Percentiles rank a stretch among this genome's conserved stretches.
phyloP scores from a whole-genome alignment of 1,140 invertebrate species.

The Geopemphigus sp. region DNA sequence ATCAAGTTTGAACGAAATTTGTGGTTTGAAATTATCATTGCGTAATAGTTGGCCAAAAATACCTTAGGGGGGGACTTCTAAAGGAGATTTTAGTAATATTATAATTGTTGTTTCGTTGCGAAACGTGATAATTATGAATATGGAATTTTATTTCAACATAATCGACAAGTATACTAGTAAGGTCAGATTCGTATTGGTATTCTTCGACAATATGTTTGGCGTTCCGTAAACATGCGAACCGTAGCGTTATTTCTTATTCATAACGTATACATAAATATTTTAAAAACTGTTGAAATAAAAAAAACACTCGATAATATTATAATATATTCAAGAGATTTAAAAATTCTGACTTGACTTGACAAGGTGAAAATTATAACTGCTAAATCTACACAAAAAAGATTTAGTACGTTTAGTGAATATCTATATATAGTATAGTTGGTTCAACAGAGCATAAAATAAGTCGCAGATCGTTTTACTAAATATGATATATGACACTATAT shows the following conservation, averaged over 20 bases:
- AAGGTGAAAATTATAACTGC: not conserved
- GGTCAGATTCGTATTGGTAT: slow-evolving; percentile 35
- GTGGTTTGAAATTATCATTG: no score
- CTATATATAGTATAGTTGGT: not conserved
- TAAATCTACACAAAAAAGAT: no score
- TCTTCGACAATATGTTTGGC: slow-evolving; percentile 14
- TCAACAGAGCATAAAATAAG: slow-evolving; percentile 5
- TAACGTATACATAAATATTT: not conserved
- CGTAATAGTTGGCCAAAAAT: no score
- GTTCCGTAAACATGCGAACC: not conserved
- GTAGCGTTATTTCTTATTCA: not conserved
- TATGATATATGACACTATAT: not conserved
- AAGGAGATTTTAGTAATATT: not conserved
- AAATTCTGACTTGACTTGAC: no score
- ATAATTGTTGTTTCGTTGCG: not conserved
- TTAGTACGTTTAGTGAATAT: no score
- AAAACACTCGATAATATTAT: not conserved
- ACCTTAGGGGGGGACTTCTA: not conserved
- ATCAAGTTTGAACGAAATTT: no score
- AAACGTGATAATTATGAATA: slow-evolving; percentile 5
- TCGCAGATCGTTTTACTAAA: not conserved
- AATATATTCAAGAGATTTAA: not conserved
- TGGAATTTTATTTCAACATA: slow-evolving; percentile 6
- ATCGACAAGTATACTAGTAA: slow-evolving; percentile 10
- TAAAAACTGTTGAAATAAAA: slow-evolving; percentile 16